These are phyloP conservation scores for Microplitis manilae DNA, from an alignment of 2,888 invertebrate species.

Conservation along the genomic window DNA sequence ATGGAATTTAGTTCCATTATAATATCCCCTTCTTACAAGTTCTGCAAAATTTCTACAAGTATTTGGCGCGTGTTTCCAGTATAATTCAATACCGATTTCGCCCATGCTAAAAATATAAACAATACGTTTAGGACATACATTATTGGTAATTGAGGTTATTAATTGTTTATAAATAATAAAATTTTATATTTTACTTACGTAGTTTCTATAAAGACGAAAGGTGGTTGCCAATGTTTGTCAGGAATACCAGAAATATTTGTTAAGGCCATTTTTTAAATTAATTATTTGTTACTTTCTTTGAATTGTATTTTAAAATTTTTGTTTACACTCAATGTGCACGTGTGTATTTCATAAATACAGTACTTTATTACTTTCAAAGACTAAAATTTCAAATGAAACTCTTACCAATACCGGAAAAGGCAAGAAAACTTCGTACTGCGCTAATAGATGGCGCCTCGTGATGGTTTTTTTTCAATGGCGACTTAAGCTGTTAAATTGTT, in stretches of 20 bases:
- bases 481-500: no score
- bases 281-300: no score
- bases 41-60: slow-evolving; percentile 99
- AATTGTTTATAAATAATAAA: not conserved
- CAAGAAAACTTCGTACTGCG: no score
- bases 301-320: no score
- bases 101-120: slow-evolving; percentile 84
- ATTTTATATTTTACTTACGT: slow-evolving; percentile 76
- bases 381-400: no score
- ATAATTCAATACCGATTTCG: slow-evolving; percentile 90
- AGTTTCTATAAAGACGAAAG: slow-evolving; percentile 86
- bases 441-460: no score
- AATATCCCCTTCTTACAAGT: slow-evolving; percentile 92
- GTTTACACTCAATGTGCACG: no score
- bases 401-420: no score
- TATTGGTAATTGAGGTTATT: not conserved
- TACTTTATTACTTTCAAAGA: no score
- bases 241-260: slow-evolving; percentile 82
- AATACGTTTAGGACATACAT: not conserved
- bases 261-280: slow-evolving; percentile 57
- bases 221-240: slow-evolving; percentile 92
- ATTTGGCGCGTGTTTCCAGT: slow-evolving; percentile 98
- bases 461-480: no score
- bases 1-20: slow-evolving; percentile 96
- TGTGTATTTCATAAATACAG: no score